A percentile compares a stretch with the other conserved stretches of the same genome.
phyloP scores from a whole-genome alignment of 2,888 invertebrate species.

The Sialis fuliginosa region DNA sequence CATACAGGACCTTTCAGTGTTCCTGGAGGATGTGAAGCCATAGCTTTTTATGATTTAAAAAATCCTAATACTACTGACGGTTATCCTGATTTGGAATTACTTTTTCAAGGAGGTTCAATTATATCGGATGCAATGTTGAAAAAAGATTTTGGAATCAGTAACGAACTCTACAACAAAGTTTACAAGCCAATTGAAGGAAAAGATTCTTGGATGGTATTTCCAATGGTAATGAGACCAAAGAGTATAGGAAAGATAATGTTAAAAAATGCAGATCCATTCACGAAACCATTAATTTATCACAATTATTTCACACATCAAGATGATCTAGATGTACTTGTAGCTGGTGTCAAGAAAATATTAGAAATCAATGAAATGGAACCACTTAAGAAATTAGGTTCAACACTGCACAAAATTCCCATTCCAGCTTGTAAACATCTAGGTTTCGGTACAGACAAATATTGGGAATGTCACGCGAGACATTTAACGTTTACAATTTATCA shows the following conservation, averaged over 20 bases:
- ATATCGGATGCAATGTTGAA: constrained; percentile 31
- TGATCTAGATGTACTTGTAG: constrained; percentile 45
- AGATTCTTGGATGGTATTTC: constrained; percentile 29
- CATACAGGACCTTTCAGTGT: constrained; percentile 29
- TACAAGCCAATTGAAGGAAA: constrained; percentile 20
- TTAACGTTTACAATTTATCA: constrained; percentile 55
- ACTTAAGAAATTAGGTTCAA: constrained; percentile 37
- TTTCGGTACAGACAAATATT: constrained; percentile 48
- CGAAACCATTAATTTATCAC: constrained; percentile 39
- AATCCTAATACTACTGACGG: constrained; percentile 35
- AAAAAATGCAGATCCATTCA: constrained; percentile 30
- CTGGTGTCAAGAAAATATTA: constrained; percentile 40
- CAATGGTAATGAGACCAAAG: constrained; percentile 37
- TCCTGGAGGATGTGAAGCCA: constrained; percentile 47
- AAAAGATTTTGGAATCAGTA: constrained; percentile 26
- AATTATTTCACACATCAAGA: constrained; percentile 38
- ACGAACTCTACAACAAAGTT: constrained; percentile 19
- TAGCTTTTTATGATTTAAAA: constrained; percentile 43
- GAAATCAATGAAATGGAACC: constrained; percentile 38
- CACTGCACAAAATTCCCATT: constrained; percentile 38
- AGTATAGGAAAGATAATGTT: constrained; percentile 39
- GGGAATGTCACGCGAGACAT: constrained; percentile 46
- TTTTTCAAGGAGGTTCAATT: constrained; percentile 43
- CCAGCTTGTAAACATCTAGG: constrained; percentile 36
- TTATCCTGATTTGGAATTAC: constrained; percentile 48